Base-by-base conservation (phyloP, 2,888 invertebrate genomes). In the Linnaemya tessellans region DNA sequence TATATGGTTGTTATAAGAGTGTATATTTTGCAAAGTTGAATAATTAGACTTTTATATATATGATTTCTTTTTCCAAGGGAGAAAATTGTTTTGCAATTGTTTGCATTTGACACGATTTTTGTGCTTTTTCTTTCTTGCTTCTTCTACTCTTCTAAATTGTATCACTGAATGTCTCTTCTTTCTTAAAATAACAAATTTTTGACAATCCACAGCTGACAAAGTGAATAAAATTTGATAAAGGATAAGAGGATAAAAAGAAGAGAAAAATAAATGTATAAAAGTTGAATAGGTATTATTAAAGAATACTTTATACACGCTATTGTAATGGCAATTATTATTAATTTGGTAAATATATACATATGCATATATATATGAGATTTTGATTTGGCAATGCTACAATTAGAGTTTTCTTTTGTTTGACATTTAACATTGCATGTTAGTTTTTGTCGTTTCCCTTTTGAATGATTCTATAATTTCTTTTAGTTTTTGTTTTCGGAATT, bases 61-160 rank as follows among this genome's bases (percentile, higher is more conserved):
- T 56, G 30, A 30, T 49, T 81, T 22, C 18, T 81, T 78, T 79
- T 79, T 54, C n/a, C 58, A 83, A 80, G 70, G 78, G 79, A 85
- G 74, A 87, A 87, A 87, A 87, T 87, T 86, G 87, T 87, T 88
- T 88, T 88, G 88, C 88, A 88, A 88, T 85, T 88, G 88, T 88
- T 88, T 87, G 87, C 87, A 86, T 88, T 87, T 88, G 88, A 88
- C 88, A 88, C 88, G 88, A 88, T 88, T 88, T 81, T 82, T 79
- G 71, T 60, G 65, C 79, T 80, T 82, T 79, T 81, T 35, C 67
- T 80, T 84, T 78, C 56, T 79, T 75, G 58, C 64, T 78, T 78
- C 60, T 71, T 78, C 68, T 73, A 68, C 84, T 73, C 77, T 77
- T 77, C 60, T 30, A 22, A 38, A 60, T 77, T 74, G 43, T 68